Base-by-base conservation (phyloP, 1,140 invertebrate genomes). In the Drosophila tsacasi region DNA sequence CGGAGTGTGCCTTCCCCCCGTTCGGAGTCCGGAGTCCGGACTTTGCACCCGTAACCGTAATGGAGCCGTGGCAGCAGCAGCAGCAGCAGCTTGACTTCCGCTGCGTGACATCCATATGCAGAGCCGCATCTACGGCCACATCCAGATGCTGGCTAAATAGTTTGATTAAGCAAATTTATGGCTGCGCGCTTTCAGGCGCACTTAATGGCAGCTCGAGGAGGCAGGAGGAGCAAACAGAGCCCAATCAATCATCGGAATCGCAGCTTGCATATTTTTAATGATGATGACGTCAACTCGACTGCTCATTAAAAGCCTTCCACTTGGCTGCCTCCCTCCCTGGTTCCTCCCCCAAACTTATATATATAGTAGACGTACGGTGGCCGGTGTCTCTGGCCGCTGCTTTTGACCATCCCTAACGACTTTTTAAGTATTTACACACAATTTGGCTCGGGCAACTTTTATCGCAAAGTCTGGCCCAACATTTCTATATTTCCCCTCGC, bases 401-500 rank as follows among this genome's bases (percentile, higher is more conserved):
- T 58, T 64, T 50, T 73, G 75, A 54, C 49, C 50, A 60, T 27
- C 50, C 46, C 83, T 87, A 87, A 87, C 72, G 83, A 83, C 83
- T 87, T 87, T 87, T 83, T 87, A 87, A 87, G 83, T 83, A 87
- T 83, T 87, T 87, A 80, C 83, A 83, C 79, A 83, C 79, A 87
- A 87, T 87, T 87, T 83, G 83, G 73, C 54, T 19, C 32, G 62
- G 52, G 30, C 66, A 83, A 79, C 58, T 84, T 85, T 84, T 84
- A 78, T 67, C 63, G 67, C 77, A 49, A 79, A 83, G 63, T 84
- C 76, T 81, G 61, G 58, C 49, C 60, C 44, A 82, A 64, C 75
- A 66, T 66, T 80, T 66, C 42, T 69, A 68, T 39, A 79, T 54
- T 42, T 40, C 19, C 35, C 57, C 63, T 82, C 44, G 72, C 60